A percentile compares a stretch with the other conserved stretches of the same genome.
Conservation (phyloP, 2,888 invertebrate genomes). For the Boloria selene region DNA sequence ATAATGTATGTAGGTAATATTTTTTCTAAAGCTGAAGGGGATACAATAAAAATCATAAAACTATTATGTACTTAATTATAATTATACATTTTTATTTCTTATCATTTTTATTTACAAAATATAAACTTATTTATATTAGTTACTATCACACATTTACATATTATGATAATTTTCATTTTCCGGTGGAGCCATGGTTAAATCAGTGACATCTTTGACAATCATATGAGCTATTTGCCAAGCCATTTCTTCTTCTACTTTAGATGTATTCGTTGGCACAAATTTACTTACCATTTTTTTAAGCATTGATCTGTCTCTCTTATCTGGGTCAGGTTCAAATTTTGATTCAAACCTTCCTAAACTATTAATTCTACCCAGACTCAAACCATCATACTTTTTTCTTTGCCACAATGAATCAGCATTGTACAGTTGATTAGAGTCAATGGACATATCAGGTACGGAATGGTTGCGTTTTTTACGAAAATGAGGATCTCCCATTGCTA, state of each 20-base stretch:
- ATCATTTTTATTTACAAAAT: conserved; percentile 58
- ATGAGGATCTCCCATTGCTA: conserved; percentile 86
- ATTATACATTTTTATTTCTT: not conserved
- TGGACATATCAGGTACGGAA: conserved; percentile 86
- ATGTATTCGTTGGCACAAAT: conserved; percentile 91
- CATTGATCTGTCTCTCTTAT: conserved; percentile 74
- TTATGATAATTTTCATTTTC: conserved; percentile 65
- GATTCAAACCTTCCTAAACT: conserved; percentile 95
- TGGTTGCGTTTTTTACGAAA: conserved; percentile 76
- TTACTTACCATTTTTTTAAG: conserved; percentile 86
- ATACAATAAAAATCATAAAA: not conserved
- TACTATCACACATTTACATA: conserved; percentile 54
- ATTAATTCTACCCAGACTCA: conserved; percentile 94
- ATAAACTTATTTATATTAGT: conserved; percentile 49
- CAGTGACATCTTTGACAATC: conserved; percentile 97
- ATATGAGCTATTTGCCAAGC: conserved; percentile 98
- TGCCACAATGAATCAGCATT: conserved; percentile 96
- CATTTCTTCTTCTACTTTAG: conserved; percentile 96
- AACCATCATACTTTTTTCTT: conserved; percentile 86
- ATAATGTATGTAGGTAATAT: too few species aligned
- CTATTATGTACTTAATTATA: conserved; percentile 7
- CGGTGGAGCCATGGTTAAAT: conserved; percentile 87
- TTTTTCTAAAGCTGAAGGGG: too few species aligned
- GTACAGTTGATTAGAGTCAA: conserved; percentile 90
- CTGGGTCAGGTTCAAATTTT: conserved; percentile 91